phyloP scores from a whole-genome alignment of 2,797 vertebrate species.

The Apodemus agrarius region DNA sequence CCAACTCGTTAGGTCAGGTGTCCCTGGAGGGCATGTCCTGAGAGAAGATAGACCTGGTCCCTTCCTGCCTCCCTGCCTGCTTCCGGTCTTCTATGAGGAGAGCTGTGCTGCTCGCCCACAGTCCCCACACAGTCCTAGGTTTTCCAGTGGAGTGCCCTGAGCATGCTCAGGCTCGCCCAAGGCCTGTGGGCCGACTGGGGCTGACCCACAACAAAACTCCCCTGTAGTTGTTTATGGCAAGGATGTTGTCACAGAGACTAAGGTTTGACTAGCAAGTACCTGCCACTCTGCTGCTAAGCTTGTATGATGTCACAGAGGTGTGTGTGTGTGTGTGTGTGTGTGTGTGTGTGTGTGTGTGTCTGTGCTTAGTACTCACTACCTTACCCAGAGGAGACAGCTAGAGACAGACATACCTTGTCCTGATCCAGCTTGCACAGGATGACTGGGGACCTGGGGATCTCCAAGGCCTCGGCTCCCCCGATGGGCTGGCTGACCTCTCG shows the following conservation, averaged over 20 bases:
- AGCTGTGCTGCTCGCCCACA: not conserved
- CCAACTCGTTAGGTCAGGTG: not conserved
- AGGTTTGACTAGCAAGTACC: not conserved
- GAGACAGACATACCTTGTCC: constrained; percentile 92
- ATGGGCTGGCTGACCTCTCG: constrained; percentile 91
- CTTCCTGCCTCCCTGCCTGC: not conserved
- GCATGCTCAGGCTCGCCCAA: not conserved
- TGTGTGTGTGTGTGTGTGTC: not conserved
- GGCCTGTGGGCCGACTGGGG: not conserved
- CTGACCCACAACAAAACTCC: not conserved
- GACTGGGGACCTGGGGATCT: constrained; percentile 92
- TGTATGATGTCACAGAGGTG: not conserved
- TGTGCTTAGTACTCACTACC: not conserved
- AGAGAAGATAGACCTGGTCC: not conserved
- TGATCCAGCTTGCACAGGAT: constrained; percentile 93
- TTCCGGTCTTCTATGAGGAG: not conserved
- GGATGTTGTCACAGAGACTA: not conserved
- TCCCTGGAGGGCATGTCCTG: not conserved
- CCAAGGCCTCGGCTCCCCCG: constrained; percentile 84
- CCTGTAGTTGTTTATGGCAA: not conserved
- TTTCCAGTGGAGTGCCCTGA: not conserved
- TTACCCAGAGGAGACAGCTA: not conserved
- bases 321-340: not conserved
- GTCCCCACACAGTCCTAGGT: not conserved
- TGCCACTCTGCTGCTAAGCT: not conserved